Evolutionary conservation across 2,888 invertebrate genomes (phyloP), one percentile per base, ranked within the genome.

Genomic region (Tetragnatha montana): DNA sequence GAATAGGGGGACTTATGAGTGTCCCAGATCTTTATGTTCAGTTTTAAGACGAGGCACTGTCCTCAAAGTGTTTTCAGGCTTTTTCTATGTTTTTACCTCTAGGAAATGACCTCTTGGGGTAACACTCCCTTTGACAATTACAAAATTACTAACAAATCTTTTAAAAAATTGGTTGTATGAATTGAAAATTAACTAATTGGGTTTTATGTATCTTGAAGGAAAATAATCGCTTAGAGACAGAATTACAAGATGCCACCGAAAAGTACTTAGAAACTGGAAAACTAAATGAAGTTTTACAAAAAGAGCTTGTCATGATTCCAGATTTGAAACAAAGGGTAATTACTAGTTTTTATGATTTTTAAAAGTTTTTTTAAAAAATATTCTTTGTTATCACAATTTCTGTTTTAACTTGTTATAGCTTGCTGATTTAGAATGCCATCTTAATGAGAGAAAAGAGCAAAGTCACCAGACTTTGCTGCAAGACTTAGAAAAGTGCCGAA

Each of bases 191-290:
- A n/a, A n/a, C n/a, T n/a, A n/a, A n/a, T n/a, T n/a, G n/a, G n/a
- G n/a, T n/a, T n/a, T 35, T 4, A 35, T 35, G 4, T 35, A 83
- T 85, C 94, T 91, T 91, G 14, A 88, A 95, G 92, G 96, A 96
- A 92, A 95, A 96, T 91, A 94, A 94, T 78, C 94, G 95, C 87
- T 93, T 96, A 80, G 96, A 96, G 92, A 94, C 94, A 86, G 96
- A 96, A 92, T 95, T 96, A 92, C 95, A 95, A 80, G 93, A 93
- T 71, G 89, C 93, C 51, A 92, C 92, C 47, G 95, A 95, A 89
- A 95, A 96, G 93, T 94, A 96, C 70, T 94, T 94, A 0, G 95
- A 95, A 91, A 93, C 95, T 50, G 92, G 93, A 76, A 92, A 92
- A 88, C 91, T 92, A 49, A 93, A 93, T 91, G 91, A 92, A 8